Conservation (phyloP, 2,113 vertebrate species). For the Grallaria varia region DNA sequence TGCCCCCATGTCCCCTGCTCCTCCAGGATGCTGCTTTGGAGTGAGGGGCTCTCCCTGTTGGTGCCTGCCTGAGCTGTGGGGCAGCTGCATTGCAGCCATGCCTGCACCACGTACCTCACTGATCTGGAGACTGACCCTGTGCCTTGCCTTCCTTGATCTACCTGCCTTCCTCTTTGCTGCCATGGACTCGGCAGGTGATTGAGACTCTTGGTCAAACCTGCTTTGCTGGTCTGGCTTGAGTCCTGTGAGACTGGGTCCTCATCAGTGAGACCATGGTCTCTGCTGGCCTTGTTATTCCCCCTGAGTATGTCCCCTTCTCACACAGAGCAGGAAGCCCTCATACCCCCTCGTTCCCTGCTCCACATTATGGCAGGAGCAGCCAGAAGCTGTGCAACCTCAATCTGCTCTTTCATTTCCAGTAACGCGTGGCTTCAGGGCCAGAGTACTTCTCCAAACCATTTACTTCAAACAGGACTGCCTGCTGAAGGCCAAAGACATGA, state of each 20-base stretch:
- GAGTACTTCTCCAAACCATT: neutral
- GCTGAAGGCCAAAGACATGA: neutral
- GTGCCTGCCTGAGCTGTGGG: neutral
- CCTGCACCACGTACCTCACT: accelerated
- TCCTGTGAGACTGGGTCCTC: neutral
- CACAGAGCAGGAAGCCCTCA: neutral
- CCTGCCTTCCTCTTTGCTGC: neutral
- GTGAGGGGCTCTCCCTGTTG: neutral
- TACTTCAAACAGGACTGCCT: neutral
- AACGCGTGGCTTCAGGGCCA: accelerated
- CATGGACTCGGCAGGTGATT: neutral
- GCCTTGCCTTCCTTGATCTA: neutral
- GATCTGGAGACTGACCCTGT: neutral
- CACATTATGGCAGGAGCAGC: neutral
- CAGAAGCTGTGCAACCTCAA: neutral
- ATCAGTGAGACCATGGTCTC: neutral
- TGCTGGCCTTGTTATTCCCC: neutral
- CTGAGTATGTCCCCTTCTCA: neutral
- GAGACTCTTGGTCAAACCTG: neutral
- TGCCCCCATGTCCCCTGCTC: neutral
- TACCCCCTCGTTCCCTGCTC: neutral
- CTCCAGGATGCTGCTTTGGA: neutral
- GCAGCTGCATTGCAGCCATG: neutral
- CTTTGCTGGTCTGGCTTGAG: neutral
- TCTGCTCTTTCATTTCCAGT: neutral